Percentiles rank a stretch among this genome's conserved stretches.
These are phyloP conservation scores for Premnoplex brunnescens DNA, from an alignment of 2,797 vertebrate species.

Conservation along the genomic window DNA sequence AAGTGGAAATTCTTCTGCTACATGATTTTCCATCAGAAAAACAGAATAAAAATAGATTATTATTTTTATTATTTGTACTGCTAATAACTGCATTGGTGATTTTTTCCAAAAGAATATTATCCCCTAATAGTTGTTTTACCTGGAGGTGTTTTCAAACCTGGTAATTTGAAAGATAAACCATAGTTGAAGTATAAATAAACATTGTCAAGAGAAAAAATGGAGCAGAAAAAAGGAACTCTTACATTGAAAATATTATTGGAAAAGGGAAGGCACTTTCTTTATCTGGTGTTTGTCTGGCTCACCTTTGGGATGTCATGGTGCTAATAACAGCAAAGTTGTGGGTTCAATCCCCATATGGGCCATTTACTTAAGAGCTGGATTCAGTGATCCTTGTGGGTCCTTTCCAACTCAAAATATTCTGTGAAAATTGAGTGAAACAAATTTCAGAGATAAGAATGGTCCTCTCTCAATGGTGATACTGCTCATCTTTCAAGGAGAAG, in stretches of 20 bases:
- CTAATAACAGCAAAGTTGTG: background rate
- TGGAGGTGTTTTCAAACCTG: background rate
- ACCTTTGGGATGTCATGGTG: background rate
- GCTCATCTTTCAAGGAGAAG: background rate
- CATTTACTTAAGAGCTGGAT: background rate
- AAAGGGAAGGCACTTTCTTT: accelerated
- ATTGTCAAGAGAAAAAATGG: background rate
- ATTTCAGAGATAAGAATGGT: background rate
- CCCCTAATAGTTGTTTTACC: background rate
- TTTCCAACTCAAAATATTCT: background rate
- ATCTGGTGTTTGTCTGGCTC: background rate
- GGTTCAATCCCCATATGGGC: background rate
- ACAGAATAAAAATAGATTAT: background rate
- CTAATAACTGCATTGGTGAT: background rate
- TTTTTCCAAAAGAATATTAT: background rate
- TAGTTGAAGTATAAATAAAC: background rate
- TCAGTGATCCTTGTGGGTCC: background rate
- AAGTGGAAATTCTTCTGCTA: background rate
- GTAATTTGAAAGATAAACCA: background rate
- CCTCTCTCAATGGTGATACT: accelerated
- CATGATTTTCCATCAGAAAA: background rate
- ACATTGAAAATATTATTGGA: background rate
- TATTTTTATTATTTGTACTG: too few relatives aligned
- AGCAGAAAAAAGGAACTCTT: background rate
- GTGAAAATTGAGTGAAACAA: background rate